Conservation (phyloP, 1,140 invertebrate species). For the Bicyclus anynana region DNA sequence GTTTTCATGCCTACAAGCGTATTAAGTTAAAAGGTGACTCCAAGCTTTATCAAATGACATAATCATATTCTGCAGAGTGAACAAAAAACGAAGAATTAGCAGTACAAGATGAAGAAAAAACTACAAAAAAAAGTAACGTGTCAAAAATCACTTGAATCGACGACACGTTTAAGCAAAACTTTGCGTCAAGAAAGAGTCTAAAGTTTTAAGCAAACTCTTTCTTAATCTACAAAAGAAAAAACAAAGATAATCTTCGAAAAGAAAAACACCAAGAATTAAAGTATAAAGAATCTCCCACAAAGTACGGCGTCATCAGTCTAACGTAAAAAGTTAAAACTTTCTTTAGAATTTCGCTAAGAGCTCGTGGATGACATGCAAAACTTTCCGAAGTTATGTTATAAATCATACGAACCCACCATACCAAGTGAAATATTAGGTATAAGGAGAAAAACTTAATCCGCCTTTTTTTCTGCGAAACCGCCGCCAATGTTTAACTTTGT, state of each 20-base stretch:
- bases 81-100: too few species aligned
- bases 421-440: constrained; percentile 61
- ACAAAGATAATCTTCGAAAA: background rate
- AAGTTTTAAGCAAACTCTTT: background rate
- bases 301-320: constrained; percentile 43
- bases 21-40: too few species aligned
- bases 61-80: too few species aligned
- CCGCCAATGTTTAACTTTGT: constrained; percentile 47
- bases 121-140: too few species aligned
- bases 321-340: constrained; percentile 46
- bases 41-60: too few species aligned
- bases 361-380: constrained; percentile 67
- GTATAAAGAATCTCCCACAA: background rate
- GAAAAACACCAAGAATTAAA: background rate
- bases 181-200: too few species aligned
- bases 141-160: too few species aligned
- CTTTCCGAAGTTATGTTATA: constrained; percentile 62
- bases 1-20: too few species aligned
- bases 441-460: constrained; percentile 66
- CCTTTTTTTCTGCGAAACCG: constrained; percentile 57
- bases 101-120: too few species aligned
- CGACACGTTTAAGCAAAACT: too few species aligned
- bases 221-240: background rate
- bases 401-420: constrained; percentile 62
- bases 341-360: constrained; percentile 55